These are phyloP conservation scores for Sardina pilchardus DNA, from an alignment of 2,113 vertebrate genomes.

Conservation along the genomic window DNA sequence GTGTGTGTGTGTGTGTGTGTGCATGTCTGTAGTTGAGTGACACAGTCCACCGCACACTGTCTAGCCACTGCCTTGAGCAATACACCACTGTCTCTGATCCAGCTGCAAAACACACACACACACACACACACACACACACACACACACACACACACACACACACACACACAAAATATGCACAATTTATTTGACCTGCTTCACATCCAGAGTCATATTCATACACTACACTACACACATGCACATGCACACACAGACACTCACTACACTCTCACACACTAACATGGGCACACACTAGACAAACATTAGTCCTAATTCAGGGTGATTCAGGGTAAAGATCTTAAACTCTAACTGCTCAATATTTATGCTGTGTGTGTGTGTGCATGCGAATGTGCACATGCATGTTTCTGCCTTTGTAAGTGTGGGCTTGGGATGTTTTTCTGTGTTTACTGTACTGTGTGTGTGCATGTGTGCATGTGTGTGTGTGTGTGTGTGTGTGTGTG, in stretches of 20 bases:
- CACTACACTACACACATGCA: too few species aligned
- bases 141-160: background rate
- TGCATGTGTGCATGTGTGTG: background rate
- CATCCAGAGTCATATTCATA: too few species aligned
- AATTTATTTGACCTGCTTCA: background rate
- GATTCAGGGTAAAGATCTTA: background rate
- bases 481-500: background rate
- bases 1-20: background rate
- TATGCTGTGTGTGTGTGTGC: background rate
- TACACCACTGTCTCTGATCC: background rate
- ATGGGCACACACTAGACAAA: background rate
- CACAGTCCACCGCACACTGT: background rate
- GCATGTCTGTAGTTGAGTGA: background rate
- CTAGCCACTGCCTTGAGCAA: background rate
- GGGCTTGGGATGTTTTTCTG: background rate
- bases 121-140: background rate
- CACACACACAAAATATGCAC: background rate
- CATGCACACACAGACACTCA: background rate
- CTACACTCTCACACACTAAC: background rate
- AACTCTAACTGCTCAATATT: background rate
- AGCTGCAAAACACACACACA: background rate
- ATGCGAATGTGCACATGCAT: background rate
- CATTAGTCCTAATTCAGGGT: background rate
- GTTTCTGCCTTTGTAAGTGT: background rate
- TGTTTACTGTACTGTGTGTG: background rate